These are phyloP conservation scores for Eurystomus gularis DNA, from an alignment of 2,113 vertebrate genomes.

Conservation along the genomic window DNA sequence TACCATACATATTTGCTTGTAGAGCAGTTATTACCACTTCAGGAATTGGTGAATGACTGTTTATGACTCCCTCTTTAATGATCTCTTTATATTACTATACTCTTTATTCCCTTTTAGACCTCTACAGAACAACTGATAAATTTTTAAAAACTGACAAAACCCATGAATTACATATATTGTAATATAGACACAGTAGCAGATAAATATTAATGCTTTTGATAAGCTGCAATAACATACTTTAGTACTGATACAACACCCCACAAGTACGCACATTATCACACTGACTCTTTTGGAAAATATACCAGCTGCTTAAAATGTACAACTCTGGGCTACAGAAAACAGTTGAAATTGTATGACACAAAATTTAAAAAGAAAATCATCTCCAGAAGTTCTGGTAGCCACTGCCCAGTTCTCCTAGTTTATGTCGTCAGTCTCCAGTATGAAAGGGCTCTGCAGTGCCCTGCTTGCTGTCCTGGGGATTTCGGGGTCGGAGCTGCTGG, in stretches of 20 bases:
- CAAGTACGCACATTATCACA: background rate
- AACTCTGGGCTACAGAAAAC: background rate
- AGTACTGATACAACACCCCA: background rate
- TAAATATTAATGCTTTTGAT: background rate
- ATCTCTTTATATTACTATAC: background rate
- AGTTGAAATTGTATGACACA: background rate
- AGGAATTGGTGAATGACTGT: background rate
- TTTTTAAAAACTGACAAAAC: background rate
- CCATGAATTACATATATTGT: background rate
- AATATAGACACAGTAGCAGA: background rate
- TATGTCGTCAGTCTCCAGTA: accelerated
- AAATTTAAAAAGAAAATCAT: background rate
- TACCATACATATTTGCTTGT: background rate
- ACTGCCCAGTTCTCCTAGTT: background rate
- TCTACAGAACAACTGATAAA: background rate
- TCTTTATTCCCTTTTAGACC: background rate
- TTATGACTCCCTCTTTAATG: background rate
- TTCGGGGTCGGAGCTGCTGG: background rate
- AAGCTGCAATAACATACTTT: background rate
- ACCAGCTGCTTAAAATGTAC: background rate
- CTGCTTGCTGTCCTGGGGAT: background rate
- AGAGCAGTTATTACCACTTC: background rate
- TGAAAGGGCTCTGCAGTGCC: background rate
- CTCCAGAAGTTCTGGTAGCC: background rate
- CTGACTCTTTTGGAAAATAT: background rate